Conservation (phyloP, 1,140 invertebrate species). For the Diachasma alloeum region DNA sequence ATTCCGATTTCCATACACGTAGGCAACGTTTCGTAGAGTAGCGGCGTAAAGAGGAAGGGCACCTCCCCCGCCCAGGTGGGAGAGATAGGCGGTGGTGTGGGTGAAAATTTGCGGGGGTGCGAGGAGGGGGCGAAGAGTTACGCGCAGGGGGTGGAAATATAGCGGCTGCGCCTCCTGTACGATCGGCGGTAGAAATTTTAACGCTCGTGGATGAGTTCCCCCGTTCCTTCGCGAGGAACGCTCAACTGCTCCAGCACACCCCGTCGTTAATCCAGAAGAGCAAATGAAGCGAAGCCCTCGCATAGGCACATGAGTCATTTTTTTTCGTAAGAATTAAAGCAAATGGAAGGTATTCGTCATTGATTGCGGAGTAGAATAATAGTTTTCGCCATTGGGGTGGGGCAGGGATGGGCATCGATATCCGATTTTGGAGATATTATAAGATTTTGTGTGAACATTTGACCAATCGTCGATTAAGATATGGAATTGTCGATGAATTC, state of each 20-base stretch:
- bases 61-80: not conserved
- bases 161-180: not conserved
- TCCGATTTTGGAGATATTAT: no score
- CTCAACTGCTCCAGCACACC: not conserved
- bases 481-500: no score
- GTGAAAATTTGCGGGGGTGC: not conserved
- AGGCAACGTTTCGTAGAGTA: conserved; percentile 15
- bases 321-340: no score
- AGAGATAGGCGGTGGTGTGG: not conserved
- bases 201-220: not conserved
- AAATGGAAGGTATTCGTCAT: no score
- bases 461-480: no score
- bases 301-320: not conserved
- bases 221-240: not conserved
- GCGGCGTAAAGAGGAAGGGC: not conserved
- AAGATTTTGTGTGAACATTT: no score
- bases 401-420: no score
- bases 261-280: not conserved
- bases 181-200: not conserved
- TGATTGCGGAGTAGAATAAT: no score
- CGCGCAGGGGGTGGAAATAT: not conserved
- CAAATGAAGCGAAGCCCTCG: not conserved
- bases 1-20: conserved; percentile 28
- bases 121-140: no score
- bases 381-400: no score